Base-by-base conservation (phyloP, 2,797 vertebrate genomes). In the Propithecus deckenii region DNA sequence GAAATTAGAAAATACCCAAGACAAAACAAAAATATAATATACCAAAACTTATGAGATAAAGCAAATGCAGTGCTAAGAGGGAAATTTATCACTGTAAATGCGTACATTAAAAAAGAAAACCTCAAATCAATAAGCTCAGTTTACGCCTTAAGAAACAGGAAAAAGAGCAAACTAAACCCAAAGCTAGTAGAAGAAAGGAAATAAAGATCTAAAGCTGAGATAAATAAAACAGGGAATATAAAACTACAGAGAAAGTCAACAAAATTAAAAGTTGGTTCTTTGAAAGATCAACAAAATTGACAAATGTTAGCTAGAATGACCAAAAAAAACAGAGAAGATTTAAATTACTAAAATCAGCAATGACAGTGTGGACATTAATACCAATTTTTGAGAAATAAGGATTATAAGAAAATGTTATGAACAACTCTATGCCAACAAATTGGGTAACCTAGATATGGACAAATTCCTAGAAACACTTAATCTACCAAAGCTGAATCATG, bases 11-110 rank as follows among this genome's bases (percentile, higher is more conserved):
- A 81, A 74, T n/a, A 59, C 41, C 22, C 5, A 28, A 85, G n/a
- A 76, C 35, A 63, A 72, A 59, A 81, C 38, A 57, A 57, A 78
- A 69, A 69, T 12, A 38, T 2, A 55, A 38, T 30, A 80, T 18
- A 57, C 22, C 57, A 96, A 43, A 96, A 75, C 32, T n/a, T 72
- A 76, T 23, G 35, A 89, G 67, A 84, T 11, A 95, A 88, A 81
- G 61, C 67, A 74, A 93, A 89, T 55, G 35, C 55, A 93, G 8
- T 17, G 2, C 13, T 86, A 59, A 92, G 28, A 84, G 20, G n/a
- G 52, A 79, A 79, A 72, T 84, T 50, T 84, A 32, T 5, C 22
- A 6, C 50, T 50, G 14, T 50, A 32, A 52, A 92, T 30, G 23
- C 10, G 84, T 4, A 75, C 13, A 23, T 43, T 41, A 35, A 91